These are phyloP conservation scores for Chrysocyon brachyurus DNA, from an alignment of 2,797 vertebrate genomes.

Conservation along the genomic window DNA sequence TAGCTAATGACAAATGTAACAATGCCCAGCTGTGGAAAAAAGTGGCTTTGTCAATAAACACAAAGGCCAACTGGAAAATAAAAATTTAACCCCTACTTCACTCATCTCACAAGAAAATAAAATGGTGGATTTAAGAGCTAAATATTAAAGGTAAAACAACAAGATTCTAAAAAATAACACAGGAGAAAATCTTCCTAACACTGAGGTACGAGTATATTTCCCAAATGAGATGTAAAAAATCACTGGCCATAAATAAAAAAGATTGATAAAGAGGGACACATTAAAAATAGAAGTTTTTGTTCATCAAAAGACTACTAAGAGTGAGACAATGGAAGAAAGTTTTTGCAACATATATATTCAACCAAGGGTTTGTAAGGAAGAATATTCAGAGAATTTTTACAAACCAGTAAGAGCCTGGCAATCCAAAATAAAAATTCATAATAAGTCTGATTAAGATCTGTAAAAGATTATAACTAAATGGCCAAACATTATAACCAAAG, in stretches of 20 bases:
- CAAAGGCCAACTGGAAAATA: neutral
- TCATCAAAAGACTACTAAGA: neutral
- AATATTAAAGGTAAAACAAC: neutral
- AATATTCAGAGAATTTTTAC: neutral
- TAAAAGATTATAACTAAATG: neutral
- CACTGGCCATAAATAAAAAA: neutral
- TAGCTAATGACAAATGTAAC: neutral
- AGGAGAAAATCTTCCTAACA: neutral
- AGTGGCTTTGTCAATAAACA: neutral
- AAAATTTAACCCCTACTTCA: neutral
- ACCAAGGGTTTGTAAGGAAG: neutral
- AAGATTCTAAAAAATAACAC: neutral
- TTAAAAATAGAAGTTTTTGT: neutral
- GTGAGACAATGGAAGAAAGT: neutral
- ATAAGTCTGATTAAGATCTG: neutral
- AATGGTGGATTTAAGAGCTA: neutral
- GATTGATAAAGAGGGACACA: neutral
- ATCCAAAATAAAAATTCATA: neutral
- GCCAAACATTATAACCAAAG: neutral
- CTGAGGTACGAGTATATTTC: neutral
- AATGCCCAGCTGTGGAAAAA: neutral
- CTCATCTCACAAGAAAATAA: neutral
- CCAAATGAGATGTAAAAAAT: neutral
- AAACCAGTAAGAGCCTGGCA: neutral
- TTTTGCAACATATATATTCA: neutral